phyloP scores from a whole-genome alignment of 2,888 invertebrate genomes.

The Agonopterix heracliana region DNA sequence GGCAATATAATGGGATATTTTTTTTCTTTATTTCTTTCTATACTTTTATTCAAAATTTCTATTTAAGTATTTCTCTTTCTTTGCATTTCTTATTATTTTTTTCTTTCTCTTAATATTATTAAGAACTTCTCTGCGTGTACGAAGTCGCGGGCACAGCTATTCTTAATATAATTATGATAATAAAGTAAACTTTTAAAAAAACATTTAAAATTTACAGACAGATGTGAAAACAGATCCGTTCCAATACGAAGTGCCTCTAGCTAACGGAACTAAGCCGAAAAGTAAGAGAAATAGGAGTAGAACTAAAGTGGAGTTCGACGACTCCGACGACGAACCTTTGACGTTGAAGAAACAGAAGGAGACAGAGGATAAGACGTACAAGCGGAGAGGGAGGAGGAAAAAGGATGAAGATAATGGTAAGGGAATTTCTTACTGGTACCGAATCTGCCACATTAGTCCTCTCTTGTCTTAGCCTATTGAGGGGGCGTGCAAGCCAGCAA shows the following conservation, averaged over 20 bases:
- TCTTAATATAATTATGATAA: too few species aligned
- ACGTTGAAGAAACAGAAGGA: constrained; percentile 18
- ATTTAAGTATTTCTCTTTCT: too few species aligned
- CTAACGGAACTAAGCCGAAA: background rate
- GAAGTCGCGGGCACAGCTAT: too few species aligned
- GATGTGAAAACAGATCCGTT: constrained; percentile 15
- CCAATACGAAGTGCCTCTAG: constrained; percentile 1
- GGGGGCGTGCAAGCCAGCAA: too few species aligned
- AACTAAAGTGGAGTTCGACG: constrained; percentile 28
- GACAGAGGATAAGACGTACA: constrained; percentile 7
- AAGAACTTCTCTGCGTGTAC: too few species aligned
- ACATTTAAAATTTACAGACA: constrained; percentile 13
- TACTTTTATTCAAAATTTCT: too few species aligned
- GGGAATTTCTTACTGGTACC: background rate
- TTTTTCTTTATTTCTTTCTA: too few species aligned
- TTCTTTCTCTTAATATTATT: too few species aligned
- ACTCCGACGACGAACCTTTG: constrained; percentile 57
- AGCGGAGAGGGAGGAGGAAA: constrained; percentile 13
- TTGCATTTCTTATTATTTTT: too few species aligned
- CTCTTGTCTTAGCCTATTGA: background rate
- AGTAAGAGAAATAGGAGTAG: constrained; percentile 17
- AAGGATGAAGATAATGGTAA: constrained; percentile 11
- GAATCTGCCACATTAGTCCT: too few species aligned
- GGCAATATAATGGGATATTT: too few species aligned
- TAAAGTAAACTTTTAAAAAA: background rate